Evolutionary conservation across 30 jellyfish, hydroid and myxozoan species (phyloP).

Genomic region (Cassiopea xamachana): DNA sequence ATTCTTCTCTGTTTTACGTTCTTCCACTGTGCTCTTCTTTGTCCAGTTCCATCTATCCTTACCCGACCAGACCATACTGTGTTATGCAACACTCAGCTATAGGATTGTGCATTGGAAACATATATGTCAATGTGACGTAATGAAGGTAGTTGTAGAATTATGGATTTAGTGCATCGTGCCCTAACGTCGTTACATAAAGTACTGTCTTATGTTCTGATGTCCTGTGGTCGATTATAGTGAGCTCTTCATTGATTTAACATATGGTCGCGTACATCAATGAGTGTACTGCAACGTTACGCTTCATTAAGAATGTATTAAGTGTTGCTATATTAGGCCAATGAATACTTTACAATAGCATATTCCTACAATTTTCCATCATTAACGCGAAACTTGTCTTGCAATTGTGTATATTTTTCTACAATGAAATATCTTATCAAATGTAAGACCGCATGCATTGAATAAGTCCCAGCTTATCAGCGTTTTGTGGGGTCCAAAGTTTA

Average conservation of each 20-base stretch:
- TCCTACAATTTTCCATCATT: neutral
- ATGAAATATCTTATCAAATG: neutral
- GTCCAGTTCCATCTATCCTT: neutral
- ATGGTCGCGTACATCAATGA: neutral
- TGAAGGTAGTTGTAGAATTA: too few relatives aligned
- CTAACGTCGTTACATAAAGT: too few relatives aligned
- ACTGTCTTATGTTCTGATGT: too few relatives aligned
- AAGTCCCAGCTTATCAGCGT: neutral
- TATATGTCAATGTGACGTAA: too few relatives aligned
- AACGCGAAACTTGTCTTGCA: neutral
- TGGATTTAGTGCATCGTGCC: too few relatives aligned
- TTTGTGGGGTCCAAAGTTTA: neutral
- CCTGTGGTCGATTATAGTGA: too few relatives aligned
- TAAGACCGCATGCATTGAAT: neutral
- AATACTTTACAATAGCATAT: neutral
- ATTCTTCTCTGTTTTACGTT: neutral
- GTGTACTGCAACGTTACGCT: neutral
- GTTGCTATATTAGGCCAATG: neutral
- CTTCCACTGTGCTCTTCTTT: neutral
- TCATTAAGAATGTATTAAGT: too few relatives aligned
- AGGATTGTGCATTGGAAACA: too few relatives aligned
- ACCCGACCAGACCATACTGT: neutral
- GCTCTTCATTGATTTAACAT: too few relatives aligned
- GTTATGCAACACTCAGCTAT: too few relatives aligned
- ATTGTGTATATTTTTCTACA: neutral